A percentile compares a stretch with the other conserved stretches of the same genome.
Conservation (phyloP, 2,797 vertebrate genomes). For the Hydrolagus colliei region DNA sequence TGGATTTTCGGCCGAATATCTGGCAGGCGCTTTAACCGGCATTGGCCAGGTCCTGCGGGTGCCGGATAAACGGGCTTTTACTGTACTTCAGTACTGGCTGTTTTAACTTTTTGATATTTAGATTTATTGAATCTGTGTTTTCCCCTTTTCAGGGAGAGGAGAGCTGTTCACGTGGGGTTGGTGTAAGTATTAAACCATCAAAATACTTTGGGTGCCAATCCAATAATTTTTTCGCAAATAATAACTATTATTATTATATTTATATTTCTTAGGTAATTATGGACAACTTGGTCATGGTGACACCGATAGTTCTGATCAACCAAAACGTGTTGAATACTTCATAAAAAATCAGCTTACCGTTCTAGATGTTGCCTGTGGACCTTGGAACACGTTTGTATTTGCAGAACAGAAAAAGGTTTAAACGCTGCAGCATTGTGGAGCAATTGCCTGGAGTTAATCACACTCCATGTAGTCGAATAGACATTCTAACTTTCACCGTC, state of each 20-base stretch:
- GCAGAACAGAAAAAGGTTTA: constrained; percentile 44
- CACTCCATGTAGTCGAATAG: too few relatives aligned
- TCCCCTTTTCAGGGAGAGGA: constrained; percentile 59
- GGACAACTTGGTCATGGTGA: constrained; percentile 80
- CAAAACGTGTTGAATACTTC: constrained; percentile 65
- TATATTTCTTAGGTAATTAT: constrained; percentile 67
- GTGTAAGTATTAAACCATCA: constrained; percentile 66
- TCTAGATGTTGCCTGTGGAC: constrained; percentile 69
- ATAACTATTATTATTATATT: background rate
- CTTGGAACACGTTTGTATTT: constrained; percentile 78
- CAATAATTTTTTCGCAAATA: too few relatives aligned
- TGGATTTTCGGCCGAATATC: too few relatives aligned
- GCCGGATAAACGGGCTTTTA: background rate
- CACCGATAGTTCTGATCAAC: constrained; percentile 61
- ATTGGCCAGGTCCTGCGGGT: too few relatives aligned
- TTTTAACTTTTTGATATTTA: background rate
- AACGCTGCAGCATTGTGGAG: background rate
- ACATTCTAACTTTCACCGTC: too few relatives aligned
- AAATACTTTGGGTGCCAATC: too few relatives aligned
- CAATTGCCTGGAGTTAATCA: too few relatives aligned
- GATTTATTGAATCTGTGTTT: background rate
- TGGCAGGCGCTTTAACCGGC: too few relatives aligned
- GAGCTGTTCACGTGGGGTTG: constrained; percentile 93
- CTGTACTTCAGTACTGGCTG: background rate
- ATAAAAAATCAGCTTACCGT: constrained; percentile 51